Percentiles rank a stretch among this genome's conserved stretches.
phyloP scores from a whole-genome alignment of 2,797 vertebrate genomes.

The Aselliscus stoliczkanus region DNA sequence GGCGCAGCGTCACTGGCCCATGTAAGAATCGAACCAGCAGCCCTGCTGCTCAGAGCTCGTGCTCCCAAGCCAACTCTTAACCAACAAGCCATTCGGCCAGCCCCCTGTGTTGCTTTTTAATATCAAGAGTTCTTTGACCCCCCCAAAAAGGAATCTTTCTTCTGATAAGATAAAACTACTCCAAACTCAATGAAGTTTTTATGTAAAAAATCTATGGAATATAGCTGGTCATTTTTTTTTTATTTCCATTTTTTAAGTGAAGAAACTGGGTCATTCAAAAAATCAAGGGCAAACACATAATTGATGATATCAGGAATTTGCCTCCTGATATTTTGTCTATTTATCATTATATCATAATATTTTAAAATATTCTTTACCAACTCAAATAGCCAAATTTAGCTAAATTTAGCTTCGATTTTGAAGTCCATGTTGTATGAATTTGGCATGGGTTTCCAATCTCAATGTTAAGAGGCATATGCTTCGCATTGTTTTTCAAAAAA shows the following conservation, averaged over 20 bases:
- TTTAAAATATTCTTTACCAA: constrained; percentile 3
- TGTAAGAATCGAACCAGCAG: no score
- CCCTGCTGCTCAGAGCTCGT: no score
- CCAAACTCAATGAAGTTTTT: not conserved
- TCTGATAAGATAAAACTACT: not conserved
- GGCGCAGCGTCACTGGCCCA: no score
- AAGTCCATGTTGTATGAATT: not conserved
- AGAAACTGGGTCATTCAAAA: not conserved
- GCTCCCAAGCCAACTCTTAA: no score
- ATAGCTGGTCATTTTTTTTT: not conserved
- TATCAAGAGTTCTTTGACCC: not conserved
- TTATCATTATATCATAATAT: not conserved
- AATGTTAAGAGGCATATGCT: not conserved
- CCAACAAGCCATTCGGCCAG: no score
- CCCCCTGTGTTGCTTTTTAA: not conserved
- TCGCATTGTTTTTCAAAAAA: not conserved
- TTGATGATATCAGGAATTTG: not conserved
- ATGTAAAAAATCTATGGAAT: not conserved
- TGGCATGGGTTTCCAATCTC: not conserved
- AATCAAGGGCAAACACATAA: not conserved
- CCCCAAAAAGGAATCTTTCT: not conserved
- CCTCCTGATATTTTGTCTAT: not conserved
- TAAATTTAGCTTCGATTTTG: not conserved
- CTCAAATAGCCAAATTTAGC: not conserved
- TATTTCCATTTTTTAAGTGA: not conserved